A percentile compares a stretch with the other conserved stretches of the same genome.
Evolutionary conservation across 1,140 invertebrate species (phyloP).

Genomic region (Lysiphlebus fabarum): DNA sequence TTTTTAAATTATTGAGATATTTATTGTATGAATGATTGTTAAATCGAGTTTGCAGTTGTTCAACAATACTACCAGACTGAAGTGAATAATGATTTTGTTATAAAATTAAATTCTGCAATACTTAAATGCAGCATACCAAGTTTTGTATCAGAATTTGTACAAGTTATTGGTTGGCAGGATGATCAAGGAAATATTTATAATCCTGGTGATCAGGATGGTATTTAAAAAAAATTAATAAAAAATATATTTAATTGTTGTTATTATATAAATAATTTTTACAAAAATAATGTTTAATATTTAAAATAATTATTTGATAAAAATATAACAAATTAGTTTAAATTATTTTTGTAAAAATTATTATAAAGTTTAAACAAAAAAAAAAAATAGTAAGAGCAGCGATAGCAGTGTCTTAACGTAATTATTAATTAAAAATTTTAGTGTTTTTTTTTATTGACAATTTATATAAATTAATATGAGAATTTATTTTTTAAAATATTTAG

Average conservation of each 20-base stretch:
- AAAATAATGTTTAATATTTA: too few species aligned
- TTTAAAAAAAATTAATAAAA: background rate
- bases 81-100: slow-evolving; percentile 91
- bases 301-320: background rate
- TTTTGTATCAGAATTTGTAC: slow-evolving; percentile 88
- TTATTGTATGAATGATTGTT: too few species aligned
- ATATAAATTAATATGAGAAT: too few species aligned
- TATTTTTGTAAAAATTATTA: too few species aligned
- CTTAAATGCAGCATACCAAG: slow-evolving; percentile 90
- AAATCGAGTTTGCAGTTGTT: slow-evolving; percentile 66
- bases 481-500: too few species aligned
- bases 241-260: background rate
- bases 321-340: too few species aligned
- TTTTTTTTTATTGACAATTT: too few species aligned
- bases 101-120: slow-evolving; percentile 88
- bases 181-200: slow-evolving; percentile 70
- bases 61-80: slow-evolving; percentile 85
- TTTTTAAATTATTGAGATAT: too few species aligned
- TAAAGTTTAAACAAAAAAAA: too few species aligned
- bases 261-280: background rate
- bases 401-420: too few species aligned
- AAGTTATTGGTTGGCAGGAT: slow-evolving; percentile 81
- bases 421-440: too few species aligned
- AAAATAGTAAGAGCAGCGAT: too few species aligned
- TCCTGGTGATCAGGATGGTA: slow-evolving; percentile 64